Evolutionary conservation across 2,888 invertebrate genomes (phyloP), one percentile per base, ranked within the genome.

Genomic region (Drosophila testacea): DNA sequence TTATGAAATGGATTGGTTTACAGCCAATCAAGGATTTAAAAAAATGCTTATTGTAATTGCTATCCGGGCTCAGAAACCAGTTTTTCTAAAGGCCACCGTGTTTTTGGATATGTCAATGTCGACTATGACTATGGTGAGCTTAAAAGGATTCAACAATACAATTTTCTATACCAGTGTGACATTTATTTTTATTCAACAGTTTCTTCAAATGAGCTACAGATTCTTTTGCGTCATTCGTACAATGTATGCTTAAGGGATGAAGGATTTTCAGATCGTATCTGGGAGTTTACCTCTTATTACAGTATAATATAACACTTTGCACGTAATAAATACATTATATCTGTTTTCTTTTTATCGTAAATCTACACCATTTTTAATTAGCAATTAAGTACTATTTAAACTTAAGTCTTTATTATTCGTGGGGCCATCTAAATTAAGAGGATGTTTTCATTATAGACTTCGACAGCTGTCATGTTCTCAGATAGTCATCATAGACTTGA

Each of bases 141-240:
- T 1, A 52, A 30, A 22, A 0, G 1, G 7, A 6, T 7, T 16
- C 22, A 10, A 5, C 2, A 38, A 6, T 32, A 1, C 1, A 9
- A 32, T 10, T 11, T n/a, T 0, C 11, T 9, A 16, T 5, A 39
- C 10, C 9, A 7, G 22, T 44, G 36, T 34, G 10, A 9, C 5
- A n/a, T 13, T 4, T 55, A 13, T 0, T 4, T 5, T 16, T n/a
- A 4, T 5, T 41, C 10, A 6, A 47, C 50, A 90, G 88, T 83
- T 91, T 22, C 47, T 82, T 27, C 79, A 80, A 36, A 73, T 81
- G 52, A 82, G 81, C 2, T 89, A 90, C 60, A 86, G 81, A 62
- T 90, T 89, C 70, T 90, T 88, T 41, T 80, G 89, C 6, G 47
- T 79, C 0, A 64, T 90, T 44, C 77, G 89, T 0, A 89, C 89